Base-by-base conservation (phyloP, 2,888 invertebrate species). In the Exephanes ischioxanthus region DNA sequence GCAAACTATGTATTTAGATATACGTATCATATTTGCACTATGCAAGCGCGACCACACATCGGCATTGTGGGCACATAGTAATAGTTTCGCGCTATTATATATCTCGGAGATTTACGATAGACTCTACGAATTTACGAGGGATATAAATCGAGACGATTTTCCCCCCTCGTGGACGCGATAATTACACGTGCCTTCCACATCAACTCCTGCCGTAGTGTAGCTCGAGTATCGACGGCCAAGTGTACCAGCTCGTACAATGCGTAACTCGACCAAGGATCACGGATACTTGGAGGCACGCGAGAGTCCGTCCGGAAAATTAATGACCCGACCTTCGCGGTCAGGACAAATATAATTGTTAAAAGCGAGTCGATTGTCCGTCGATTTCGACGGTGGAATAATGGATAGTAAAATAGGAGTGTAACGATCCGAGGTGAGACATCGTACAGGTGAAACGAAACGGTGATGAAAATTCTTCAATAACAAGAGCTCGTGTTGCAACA, bases 211-310 rank as follows among this genome's bases (percentile, higher is more conserved):
- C 55, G 16, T 14, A 55, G 77, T 58, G 67, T 45, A 72, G 66
- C 58, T 58, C 14, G 51, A 71, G 6, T n/a, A 73, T 19, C 58
- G 58, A 37, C 73, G 76, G 71, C 66, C 41, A 61, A 41, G 71
- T 55, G 48, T 61, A n/a, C 45, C 45, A 68, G 84, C 72, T 78
- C 51, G 73, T 58, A 73, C 79, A 78, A 76, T 48, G 70, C 75
- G 78, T 79, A 88, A 83, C 75, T 86, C 84, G 88, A 84, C 80
- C 88, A 88, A 86, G 86, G 88, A 87, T 89, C 87, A 87, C 87
- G 85, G 88, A 89, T 89, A 26, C 88, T 85, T 87, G 85, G 85
- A 86, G 83, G 68, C 70, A 33, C 61, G 77, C 55, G 41, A 26
- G 61, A 48, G 58, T 11, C 22, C 61, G 45, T 76, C 73, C 73